Base-by-base conservation (phyloP, 2,797 vertebrate genomes). In the Oryzias dopingdopingensis region DNA sequence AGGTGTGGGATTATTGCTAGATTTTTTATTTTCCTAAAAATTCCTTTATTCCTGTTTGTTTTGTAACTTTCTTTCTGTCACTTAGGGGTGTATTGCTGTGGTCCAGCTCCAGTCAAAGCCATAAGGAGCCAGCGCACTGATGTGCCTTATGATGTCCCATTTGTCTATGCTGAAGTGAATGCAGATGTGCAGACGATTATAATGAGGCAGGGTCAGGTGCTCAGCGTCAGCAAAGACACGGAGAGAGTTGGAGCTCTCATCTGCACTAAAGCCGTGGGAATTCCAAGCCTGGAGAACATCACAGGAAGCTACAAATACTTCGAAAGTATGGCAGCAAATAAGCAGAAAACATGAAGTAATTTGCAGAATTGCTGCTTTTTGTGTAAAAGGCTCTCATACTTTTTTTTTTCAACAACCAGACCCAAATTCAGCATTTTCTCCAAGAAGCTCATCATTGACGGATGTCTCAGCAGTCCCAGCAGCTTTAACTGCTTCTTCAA, bases 131-230 rank as follows among this genome's bases (percentile, higher is more conserved):
- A 86, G 1, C 86, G 91, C 0, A 71, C 95, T 0, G 64, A 92
- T 41, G 63, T 93, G 64, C 52, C 71, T n/a, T 96, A 90, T 0
- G 96, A 98, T 70, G 72, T 93, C 0, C 91, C 92, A 0, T 98
- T 98, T 14, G 90, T 93, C 15, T 98, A 93, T 40, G 93, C 96
- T 1, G 94, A 90, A 85, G 95, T 98, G 70, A 98, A 96, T 1
- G 96, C 95, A 0, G 93, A 95, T 59, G 90, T 92, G 0, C 83
- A 89, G 32, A 88, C 82, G 0, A 85, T 92, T 82, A 72, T 96
- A 5, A 42, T 92, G 67, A 62, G 70, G 0, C 72, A 90, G 26
- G 88, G 82, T 4, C 77, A 75, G 42, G 90, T 92, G 58, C 56
- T 96, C 69, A 78, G 78, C 56, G 32, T 84, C 78, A 87, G 61